A percentile compares a stretch with the other conserved stretches of the same genome.
These are phyloP conservation scores for Cassiopea xamachana DNA, from an alignment of 30 jellyfish, hydroid and myxozoan species.

Conservation along the genomic window DNA sequence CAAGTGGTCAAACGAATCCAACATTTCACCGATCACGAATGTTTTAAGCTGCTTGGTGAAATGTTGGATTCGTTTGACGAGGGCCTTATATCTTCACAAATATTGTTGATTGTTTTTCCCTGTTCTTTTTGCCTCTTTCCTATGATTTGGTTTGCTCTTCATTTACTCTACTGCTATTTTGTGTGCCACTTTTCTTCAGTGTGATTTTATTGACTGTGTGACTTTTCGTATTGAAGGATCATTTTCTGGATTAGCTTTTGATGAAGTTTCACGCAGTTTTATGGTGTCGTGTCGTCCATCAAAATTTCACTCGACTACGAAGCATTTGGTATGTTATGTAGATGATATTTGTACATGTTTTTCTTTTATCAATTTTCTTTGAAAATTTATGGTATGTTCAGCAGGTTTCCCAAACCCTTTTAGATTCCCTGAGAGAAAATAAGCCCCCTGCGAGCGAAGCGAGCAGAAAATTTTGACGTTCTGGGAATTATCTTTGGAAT, in stretches of 20 bases:
- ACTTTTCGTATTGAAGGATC: conserved; percentile 16
- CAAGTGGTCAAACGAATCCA: too few species aligned
- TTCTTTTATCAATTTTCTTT: too few species aligned
- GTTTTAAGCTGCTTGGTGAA: neutral
- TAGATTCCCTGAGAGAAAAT: too few species aligned
- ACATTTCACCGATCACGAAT: too few species aligned
- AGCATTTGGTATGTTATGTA: conserved; percentile 67
- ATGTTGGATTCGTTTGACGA: neutral
- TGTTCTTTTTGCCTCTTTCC: neutral
- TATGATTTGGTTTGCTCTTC: too few species aligned
- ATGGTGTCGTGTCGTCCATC: conserved; percentile 92
- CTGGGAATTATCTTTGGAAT: too few species aligned
- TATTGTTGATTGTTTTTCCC: neutral
- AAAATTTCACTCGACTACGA: conserved; percentile 53
- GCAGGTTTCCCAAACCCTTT: neutral
- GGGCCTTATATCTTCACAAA: too few species aligned
- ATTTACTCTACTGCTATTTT: too few species aligned
- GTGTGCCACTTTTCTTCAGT: neutral
- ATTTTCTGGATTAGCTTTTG: conserved; percentile 36
- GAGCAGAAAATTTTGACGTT: too few species aligned
- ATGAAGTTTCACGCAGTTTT: conserved; percentile 60
- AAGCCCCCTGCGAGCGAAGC: neutral
- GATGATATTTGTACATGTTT: too few species aligned
- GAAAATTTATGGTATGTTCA: neutral
- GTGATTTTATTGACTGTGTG: too few species aligned